phyloP scores from a whole-genome alignment of 2,888 invertebrate genomes.

The Agriotes lineatus region DNA sequence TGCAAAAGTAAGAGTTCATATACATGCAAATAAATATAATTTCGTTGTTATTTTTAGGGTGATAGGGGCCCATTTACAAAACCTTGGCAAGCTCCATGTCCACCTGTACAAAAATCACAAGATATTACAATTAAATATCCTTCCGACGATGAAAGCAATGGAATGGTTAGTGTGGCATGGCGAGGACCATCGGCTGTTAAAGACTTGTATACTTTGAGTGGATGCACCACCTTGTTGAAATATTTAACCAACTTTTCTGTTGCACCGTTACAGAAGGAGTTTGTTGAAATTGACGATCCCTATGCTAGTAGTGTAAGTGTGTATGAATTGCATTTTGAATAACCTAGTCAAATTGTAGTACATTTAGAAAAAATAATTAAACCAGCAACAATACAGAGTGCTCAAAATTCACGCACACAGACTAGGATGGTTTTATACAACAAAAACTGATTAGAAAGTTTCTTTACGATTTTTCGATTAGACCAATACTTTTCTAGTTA shows the following conservation, averaged over 20 bases:
- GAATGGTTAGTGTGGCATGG: constrained; percentile 83
- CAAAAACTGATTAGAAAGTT: too few species aligned
- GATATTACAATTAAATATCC: constrained; percentile 77
- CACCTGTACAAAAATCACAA: constrained; percentile 71
- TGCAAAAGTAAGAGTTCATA: constrained; percentile 74
- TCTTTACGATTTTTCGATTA: too few species aligned
- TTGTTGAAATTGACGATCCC: constrained; percentile 86
- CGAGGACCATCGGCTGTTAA: constrained; percentile 78
- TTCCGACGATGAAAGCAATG: constrained; percentile 86
- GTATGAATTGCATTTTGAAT: too few species aligned
- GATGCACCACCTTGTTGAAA: constrained; percentile 78
- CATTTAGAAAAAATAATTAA: too few species aligned
- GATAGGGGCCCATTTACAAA: constrained; percentile 72
- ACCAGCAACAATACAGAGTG: too few species aligned
- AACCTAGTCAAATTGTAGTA: too few species aligned
- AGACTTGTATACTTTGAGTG: constrained; percentile 73
- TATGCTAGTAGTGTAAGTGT: constrained; percentile 83
- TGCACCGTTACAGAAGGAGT: constrained; percentile 84
- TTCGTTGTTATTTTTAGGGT: too few species aligned
- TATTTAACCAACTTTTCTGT: constrained; percentile 91
- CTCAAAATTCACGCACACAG: constrained; percentile 32
- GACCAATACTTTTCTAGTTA: too few species aligned
- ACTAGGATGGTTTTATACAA: too few species aligned
- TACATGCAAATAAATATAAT: too few species aligned
- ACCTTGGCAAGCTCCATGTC: constrained; percentile 83